Base-by-base conservation (phyloP, 2,113 vertebrate genomes). In the Sitta europaea region DNA sequence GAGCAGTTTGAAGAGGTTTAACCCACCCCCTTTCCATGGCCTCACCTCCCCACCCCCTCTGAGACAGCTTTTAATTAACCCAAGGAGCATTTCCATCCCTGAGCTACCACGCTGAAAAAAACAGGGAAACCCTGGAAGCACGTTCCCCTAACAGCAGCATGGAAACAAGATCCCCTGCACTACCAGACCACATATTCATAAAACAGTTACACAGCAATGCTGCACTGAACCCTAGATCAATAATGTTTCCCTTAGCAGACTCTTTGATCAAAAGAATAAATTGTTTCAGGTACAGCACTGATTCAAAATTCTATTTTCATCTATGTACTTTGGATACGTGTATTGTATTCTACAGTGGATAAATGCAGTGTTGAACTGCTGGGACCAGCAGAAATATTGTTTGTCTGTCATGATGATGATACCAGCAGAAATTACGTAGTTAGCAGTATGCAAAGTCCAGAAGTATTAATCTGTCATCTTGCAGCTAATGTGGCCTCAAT, bases 401-500 rank as follows among this genome's bases (percentile, higher is more conserved):
- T 73, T 86, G 12, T 40, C 17, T 90, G 23, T 57, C 43, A 43
- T 36, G 63, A n/a, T 45, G 48, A 38, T 58, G 73, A 45, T 54
- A 73, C 47, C n/a, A 74, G 48, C n/a, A 90, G 58, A 58, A 79
- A 80, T 36, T 76, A 73, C 91, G 53, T 25, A 7, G 31, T 80
- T 79, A 70, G 65, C 25, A 36, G 45, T 40, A 28, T 50, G 63
- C 71, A 91, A 95, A 92, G 18, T 38, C 61, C 12, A 0, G 43
- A 55, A 92, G 74, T 71, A 75, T 24, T 83, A 53, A 82, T 90
- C 79, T 91, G 68, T 97, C 93, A 92, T 88, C 88, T 80, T 71
- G 62, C 80, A 96, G 88, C 47, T 91, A 77, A 92, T 67, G 40
- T 42, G 70, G 72, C 40, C 72, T 84, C 80, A 43, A 27, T 68